Evolutionary conservation across 2,888 invertebrate species (phyloP).

Genomic region (Anorthoa munda): DNA sequence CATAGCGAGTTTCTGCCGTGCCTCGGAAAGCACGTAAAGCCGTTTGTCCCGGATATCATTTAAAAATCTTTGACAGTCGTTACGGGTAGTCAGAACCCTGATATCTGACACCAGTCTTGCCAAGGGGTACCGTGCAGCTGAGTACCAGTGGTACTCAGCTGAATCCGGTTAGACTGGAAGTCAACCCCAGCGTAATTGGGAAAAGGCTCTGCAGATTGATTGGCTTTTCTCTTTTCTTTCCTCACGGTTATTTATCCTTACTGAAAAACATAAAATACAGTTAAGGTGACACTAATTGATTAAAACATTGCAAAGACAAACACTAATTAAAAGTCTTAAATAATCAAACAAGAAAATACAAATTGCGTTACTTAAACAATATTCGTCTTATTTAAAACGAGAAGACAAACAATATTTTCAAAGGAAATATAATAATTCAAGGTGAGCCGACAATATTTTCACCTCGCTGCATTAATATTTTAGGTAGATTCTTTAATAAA

Average conservation of each 20-base stretch:
- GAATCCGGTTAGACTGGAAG: no score
- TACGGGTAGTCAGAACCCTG: no score
- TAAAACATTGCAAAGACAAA: background rate
- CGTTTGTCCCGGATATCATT: no score
- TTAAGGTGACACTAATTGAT: constrained; percentile 1
- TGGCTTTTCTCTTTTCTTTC: background rate
- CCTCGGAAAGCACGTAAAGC: no score
- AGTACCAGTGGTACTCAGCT: no score
- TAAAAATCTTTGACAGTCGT: no score
- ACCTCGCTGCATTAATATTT: background rate
- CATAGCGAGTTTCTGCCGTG: no score
- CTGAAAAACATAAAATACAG: background rate
- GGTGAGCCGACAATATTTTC: constrained; percentile 16
- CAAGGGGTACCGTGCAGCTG: no score
- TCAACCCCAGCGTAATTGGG: no score
- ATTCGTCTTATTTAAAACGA: constrained; percentile 14
- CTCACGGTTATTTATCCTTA: background rate
- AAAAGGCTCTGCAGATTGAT: no score
- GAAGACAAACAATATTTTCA: background rate
- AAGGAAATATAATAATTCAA: constrained; percentile 3
- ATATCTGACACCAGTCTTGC: no score
- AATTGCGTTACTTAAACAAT: constrained; percentile 2
- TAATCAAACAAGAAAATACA: constrained; percentile 4
- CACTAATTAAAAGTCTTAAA: constrained; percentile 9
- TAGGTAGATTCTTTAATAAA: constrained; percentile 26